Base-by-base conservation (phyloP, 2,888 invertebrate species). In the Cryptus armator region DNA sequence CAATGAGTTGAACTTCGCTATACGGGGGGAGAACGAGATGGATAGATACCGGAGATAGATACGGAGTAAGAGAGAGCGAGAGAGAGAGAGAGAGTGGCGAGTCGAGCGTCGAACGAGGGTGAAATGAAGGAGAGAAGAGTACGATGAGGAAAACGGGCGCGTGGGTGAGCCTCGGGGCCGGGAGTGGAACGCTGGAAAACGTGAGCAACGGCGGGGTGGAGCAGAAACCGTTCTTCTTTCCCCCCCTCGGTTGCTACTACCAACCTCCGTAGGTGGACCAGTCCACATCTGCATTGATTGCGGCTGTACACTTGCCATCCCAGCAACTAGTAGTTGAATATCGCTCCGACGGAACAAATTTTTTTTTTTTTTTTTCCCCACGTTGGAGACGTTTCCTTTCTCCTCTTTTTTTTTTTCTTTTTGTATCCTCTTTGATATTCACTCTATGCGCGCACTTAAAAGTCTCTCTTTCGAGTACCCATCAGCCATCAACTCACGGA, bases 221-320 rank as follows among this genome's bases (percentile, higher is more conserved):
- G 76, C 66, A 76, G 66, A 44, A 62, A 64, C 32, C 7, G 19
- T 14, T 16, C 66, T 37, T 66, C 66, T 32, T 71, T 16, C 62
- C 9, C 14, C 71, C 71, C 75, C 67, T 37, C 51, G 72, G 43
- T 71, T 75, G 78, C 77, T 71, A 79, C 68, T 62, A 77, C 77
- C 75, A 19, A 75, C 74, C 71, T 75, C 68, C 62, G 79, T 56
- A 77, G 80, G 77, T 86, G 86, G 86, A 86, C 86, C 86, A 81
- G 86, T 86, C 86, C 84, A 71, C 85, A 85, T 86, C 84, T 81
- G 86, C 86, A 86, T 86, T 86, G 86, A 86, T 86, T 86, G 81
- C 84, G 44, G 75, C 78, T 78, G 46, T 80, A 76, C 71, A 78
- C 81, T 78, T 62, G 68, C 56, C 76, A 32, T 59, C 76, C 53